Evolutionary conservation across 2,113 vertebrate genomes (phyloP), one percentile per base, ranked within the genome.

Genomic region (Pseudois nayaur): DNA sequence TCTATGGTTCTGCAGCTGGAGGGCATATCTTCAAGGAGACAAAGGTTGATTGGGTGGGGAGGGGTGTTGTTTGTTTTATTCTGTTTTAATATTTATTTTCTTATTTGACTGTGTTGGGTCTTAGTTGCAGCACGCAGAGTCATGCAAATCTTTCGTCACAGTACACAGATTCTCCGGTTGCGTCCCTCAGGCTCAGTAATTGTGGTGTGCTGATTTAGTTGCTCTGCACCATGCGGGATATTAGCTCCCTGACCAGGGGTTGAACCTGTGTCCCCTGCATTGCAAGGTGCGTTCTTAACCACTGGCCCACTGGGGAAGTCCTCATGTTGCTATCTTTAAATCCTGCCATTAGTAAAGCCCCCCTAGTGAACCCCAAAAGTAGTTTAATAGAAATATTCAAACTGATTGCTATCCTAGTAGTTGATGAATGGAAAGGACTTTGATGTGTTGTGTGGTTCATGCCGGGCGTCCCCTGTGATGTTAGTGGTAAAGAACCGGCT

Each of bases 81-180:
- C 43, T 43, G 36, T 43, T 43, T 76, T 43, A 76, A 43, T 27
- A 27, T 15, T 27, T 43, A 43, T 76, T 14, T 43, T 10, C 43
- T 76, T 76, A 76, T 27, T 12, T 76, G 71, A 43, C 71, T 43
- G 71, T 43, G 71, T 2, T 43, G 71, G 23, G 23, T 76, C 23
- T 43, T 15, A 15, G 11, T 15, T 76, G 71, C 15, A 11, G 40
- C 71, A 4, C 1, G 1, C 5, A 15, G 40, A 9, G 6, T 76
- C 40, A 8, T 76, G 23, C 23, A 43, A 27, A 27, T 27, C 71
- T 76, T 4, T 76, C 0, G 2, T 76, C 1, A 3, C 0, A 0
- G 40, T 43, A 27, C 36, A 74, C 23, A 14, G 71, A 27, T 76
- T 76, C 23, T 27, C 71, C 27, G 15, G 40, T 43, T 76, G 40